phyloP scores from a whole-genome alignment of 2,797 vertebrate species.

The Eutrigla gurnardus region DNA sequence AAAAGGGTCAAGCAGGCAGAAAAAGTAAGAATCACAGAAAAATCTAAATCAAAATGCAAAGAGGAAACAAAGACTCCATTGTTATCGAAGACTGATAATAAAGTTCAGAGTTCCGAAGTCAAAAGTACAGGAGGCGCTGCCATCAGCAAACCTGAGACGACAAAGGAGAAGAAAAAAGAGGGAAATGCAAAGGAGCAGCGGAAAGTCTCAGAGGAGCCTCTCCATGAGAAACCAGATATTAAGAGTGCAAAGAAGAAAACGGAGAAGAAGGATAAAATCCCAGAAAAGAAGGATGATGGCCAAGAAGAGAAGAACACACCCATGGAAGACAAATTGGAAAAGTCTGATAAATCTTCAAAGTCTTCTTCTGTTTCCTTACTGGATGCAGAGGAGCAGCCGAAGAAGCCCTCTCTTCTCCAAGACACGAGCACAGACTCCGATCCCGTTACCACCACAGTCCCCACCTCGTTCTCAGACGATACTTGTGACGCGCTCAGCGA shows the following conservation, averaged over 20 bases:
- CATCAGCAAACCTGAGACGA: conserved; percentile 65
- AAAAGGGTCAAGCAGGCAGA: conserved; percentile 81
- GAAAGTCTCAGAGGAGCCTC: conserved; percentile 82
- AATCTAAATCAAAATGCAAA: conserved; percentile 86
- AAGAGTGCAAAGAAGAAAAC: conserved; percentile 69
- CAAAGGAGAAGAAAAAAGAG: conserved; percentile 88
- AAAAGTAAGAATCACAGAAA: conserved; percentile 87
- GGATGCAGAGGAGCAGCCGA: conserved; percentile 46
- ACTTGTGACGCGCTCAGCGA: conserved; percentile 80
- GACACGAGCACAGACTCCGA: conserved; percentile 68
- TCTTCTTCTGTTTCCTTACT: conserved; percentile 41
- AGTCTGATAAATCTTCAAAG: conserved; percentile 54
- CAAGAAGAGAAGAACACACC: conserved; percentile 64
- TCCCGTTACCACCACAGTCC: conserved; percentile 40
- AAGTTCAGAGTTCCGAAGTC: conserved; percentile 78
- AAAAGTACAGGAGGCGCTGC: conserved; percentile 80
- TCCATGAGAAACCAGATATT: conserved; percentile 70
- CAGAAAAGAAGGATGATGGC: conserved; percentile 73
- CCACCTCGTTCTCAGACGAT: conserved; percentile 71
- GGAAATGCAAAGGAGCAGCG: conserved; percentile 82
- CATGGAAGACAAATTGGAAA: conserved; percentile 64
- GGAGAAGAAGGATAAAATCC: conserved; percentile 85
- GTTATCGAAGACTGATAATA: conserved; percentile 85
- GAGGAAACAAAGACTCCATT: conserved; percentile 85
- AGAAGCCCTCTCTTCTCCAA: conserved; percentile 44